Base-by-base conservation (phyloP, 1,140 invertebrate genomes). In the Nymphalis io region DNA sequence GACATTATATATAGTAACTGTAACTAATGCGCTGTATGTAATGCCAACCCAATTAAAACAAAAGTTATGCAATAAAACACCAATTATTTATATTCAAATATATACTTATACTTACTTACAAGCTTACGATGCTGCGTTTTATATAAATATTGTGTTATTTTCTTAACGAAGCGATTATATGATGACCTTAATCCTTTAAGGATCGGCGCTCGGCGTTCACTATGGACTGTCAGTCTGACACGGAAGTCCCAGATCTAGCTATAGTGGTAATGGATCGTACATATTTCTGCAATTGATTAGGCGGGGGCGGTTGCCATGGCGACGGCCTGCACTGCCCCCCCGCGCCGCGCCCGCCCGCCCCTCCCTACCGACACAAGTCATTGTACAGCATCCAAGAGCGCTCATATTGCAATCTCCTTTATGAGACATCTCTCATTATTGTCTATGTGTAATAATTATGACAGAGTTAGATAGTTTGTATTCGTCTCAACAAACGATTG, bases 281-380 rank as follows among this genome's bases (percentile, higher is more conserved):
- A 91, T 91, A 91, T 89, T 91, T 89, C 87, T 91, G 89, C 89
- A 91, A 91, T 91, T 91, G 88, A 91, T 91, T 91, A 91, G 88
- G 83, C 88, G 86, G 88, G 88, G 87, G 86, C 86, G 88, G 87
- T 90, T 83, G 85, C 82, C 81, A 91, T 91, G 84, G 83, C 73
- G 72, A 90, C 83, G 81, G 78, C 76, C 78, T 84, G 85, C 84
- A 83, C 73, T 63, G 72, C 76, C 64, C 61, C 70, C 71, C 72
- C 70, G 16, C 23, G 40, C 73, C 60, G 60, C 68, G 53, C 67
- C 42, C 68, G 11, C 60, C 48, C 59, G 58, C 48, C 59, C 60
- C 60, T 55, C 55, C 59, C 67, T 55, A 60, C 60, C 70, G 63
- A 67, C 73, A 66, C 58, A 40, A 72, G 68, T 74, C 76, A 78